phyloP scores from a whole-genome alignment of 2,888 invertebrate genomes.

The Neelides folsomi region DNA sequence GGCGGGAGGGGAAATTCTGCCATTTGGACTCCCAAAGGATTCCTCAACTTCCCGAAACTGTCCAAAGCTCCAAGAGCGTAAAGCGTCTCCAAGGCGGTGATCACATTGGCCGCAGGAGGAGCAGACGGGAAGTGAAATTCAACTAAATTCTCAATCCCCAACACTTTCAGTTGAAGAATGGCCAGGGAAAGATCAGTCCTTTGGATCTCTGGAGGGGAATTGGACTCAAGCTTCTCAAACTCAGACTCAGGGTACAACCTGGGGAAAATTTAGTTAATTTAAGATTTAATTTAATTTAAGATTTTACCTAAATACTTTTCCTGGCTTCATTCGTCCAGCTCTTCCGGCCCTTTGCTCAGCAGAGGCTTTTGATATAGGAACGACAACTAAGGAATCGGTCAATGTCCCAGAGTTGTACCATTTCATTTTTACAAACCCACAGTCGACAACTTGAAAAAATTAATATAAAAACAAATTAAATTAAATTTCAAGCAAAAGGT shows the following conservation, averaged over 20 bases:
- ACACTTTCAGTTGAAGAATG: constrained; percentile 76
- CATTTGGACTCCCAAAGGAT: constrained; percentile 64
- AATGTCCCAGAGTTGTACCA: constrained; percentile 74
- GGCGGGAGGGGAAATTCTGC: constrained; percentile 85
- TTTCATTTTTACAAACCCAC: constrained; percentile 87
- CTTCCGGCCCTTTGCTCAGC: constrained; percentile 85
- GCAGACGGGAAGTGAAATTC: constrained; percentile 84
- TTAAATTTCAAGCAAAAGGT: not conserved
- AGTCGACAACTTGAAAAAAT: constrained; percentile 50
- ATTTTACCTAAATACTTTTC: constrained; percentile 63
- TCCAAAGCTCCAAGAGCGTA: constrained; percentile 74
- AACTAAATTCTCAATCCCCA: constrained; percentile 83
- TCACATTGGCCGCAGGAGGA: constrained; percentile 76
- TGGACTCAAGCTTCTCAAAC: constrained; percentile 52
- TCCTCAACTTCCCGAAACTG: constrained; percentile 59
- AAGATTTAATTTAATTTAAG: not conserved
- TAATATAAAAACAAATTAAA: not conserved
- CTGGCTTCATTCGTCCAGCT: constrained; percentile 69
- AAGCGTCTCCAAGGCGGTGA: constrained; percentile 70
- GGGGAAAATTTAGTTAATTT: no score
- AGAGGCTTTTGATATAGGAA: constrained; percentile 72
- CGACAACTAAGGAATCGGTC: constrained; percentile 67
- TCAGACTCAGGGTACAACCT: constrained; percentile 68
- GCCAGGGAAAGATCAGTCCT: constrained; percentile 72
- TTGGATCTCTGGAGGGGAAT: constrained; percentile 84